Evolutionary conservation across 2,888 invertebrate genomes (phyloP).

Genomic region (Eurytoma californica): DNA sequence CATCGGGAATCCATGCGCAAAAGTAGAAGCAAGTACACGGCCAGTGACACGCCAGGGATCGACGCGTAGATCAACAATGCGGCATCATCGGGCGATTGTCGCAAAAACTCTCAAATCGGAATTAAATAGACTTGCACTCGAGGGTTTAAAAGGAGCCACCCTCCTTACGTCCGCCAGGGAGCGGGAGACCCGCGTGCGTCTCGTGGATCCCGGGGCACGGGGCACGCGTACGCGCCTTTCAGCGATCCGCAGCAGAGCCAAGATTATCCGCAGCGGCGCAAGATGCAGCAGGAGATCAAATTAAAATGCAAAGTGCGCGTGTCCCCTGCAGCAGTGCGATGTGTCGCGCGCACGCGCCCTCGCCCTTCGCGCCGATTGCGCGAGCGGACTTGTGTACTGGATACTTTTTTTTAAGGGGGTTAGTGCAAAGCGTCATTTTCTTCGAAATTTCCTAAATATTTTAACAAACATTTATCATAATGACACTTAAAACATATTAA

Average conservation of each 20-base stretch:
- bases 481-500: too few species aligned
- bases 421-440: too few species aligned
- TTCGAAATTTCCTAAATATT: too few species aligned
- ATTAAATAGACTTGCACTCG: conserved; percentile 1
- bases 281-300: conserved; percentile 37
- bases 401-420: too few species aligned
- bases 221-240: conserved; percentile 27
- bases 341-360: conserved; percentile 31
- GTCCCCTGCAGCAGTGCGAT: conserved; percentile 29
- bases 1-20: too few species aligned
- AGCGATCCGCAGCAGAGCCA: background rate
- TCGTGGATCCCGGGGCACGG: background rate
- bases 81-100: too few species aligned
- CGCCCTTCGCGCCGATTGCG: background rate
- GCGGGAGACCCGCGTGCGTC: background rate
- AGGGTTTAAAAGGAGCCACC: background rate
- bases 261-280: conserved; percentile 39
- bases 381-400: too few species aligned
- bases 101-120: background rate
- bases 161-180: background rate
- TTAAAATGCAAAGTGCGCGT: conserved; percentile 48
- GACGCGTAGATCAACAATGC: too few species aligned
- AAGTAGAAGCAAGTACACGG: too few species aligned
- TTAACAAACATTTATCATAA: too few species aligned
- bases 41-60: too few species aligned